A percentile compares a stretch with the other conserved stretches of the same genome.
Evolutionary conservation across 2,888 invertebrate genomes (phyloP).

Genomic region (Amblyjoppa proteus): DNA sequence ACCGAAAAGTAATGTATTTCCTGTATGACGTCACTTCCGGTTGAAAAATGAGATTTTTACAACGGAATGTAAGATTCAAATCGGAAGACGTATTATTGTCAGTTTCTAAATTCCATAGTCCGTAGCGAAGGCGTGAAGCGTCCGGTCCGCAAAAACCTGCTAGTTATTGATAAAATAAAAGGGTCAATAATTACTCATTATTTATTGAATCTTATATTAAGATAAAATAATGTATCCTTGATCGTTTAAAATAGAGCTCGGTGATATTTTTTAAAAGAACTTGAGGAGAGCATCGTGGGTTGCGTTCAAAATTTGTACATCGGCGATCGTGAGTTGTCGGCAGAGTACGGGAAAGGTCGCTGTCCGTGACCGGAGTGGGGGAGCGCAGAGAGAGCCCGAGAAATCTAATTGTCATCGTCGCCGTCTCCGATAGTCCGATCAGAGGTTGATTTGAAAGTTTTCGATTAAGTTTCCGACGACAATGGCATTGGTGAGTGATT

Average conservation of each 20-base stretch:
- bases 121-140: no score
- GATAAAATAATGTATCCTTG: not conserved
- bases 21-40: no score
- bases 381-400: slow-evolving; percentile 11
- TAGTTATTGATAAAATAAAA: no score
- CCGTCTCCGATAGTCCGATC: not conserved
- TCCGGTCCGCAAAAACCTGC: no score
- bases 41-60: no score
- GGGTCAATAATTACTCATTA: no score
- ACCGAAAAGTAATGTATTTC: no score
- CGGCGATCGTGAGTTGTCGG: slow-evolving; percentile 28
- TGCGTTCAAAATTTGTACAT: not conserved
- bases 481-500: slow-evolving; percentile 77
- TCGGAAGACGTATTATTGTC: no score
- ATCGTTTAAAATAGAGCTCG: not conserved
- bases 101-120: no score
- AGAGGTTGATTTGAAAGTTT: not conserved
- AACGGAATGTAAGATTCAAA: no score
- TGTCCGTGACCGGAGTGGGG: not conserved
- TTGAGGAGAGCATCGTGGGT: not conserved
- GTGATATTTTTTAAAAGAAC: not conserved
- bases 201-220: no score
- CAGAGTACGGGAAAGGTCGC: not conserved
- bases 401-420: slow-evolving; percentile 74
- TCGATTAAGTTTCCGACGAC: slow-evolving; percentile 2